Conservation (phyloP, 2,113 vertebrate genomes). For the Perca fluviatilis region DNA sequence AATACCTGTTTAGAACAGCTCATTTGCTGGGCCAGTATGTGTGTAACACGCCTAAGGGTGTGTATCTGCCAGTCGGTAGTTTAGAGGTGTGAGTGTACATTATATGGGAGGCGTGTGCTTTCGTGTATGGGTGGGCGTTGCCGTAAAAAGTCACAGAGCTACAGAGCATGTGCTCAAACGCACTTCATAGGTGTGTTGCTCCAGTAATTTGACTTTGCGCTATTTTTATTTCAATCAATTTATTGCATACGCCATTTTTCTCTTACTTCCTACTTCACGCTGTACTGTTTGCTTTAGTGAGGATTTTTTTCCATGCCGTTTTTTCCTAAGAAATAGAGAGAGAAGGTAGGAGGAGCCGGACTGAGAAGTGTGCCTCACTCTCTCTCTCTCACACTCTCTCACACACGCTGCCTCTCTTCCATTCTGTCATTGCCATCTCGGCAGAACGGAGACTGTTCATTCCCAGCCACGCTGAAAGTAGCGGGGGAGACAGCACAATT, state of each 20-base stretch:
- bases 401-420: constrained; percentile 79
- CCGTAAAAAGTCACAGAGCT: constrained; percentile 57
- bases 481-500: constrained; percentile 63
- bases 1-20: constrained; percentile 60
- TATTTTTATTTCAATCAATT: constrained; percentile 10
- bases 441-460: constrained; percentile 80
- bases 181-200: constrained; percentile 51
- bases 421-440: constrained; percentile 86
- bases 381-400: constrained; percentile 69
- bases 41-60: constrained; percentile 61
- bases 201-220: constrained; percentile 42
- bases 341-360: constrained; percentile 83
- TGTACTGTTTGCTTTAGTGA: constrained; percentile 62
- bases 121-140: constrained; percentile 54
- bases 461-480: constrained; percentile 78
- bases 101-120: constrained; percentile 60
- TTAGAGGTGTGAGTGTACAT: constrained; percentile 56
- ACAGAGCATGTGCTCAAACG: constrained; percentile 68
- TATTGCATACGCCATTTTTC: constrained; percentile 30
- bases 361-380: constrained; percentile 74
- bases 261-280: constrained; percentile 44
- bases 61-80: constrained; percentile 50
- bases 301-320: constrained; percentile 76
- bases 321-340: constrained; percentile 76
- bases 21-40: constrained; percentile 55